Percentiles rank a stretch among this genome's conserved stretches.
Conservation (phyloP, 2,797 vertebrate genomes). For the Coregonus sp. region DNA sequence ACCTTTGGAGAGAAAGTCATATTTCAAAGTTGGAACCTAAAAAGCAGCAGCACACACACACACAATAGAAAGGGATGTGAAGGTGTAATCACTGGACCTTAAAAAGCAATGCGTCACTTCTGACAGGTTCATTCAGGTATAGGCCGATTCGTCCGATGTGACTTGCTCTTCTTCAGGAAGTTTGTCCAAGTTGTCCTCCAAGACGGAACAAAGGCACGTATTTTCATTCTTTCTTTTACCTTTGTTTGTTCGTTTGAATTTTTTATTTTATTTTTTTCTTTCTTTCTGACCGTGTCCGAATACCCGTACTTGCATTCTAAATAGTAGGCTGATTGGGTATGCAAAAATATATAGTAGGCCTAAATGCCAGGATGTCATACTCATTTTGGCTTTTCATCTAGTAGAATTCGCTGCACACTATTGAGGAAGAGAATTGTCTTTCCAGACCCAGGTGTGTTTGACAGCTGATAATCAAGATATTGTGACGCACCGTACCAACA, state of each 20-base stretch:
- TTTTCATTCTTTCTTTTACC: not conserved
- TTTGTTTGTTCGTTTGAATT: not conserved
- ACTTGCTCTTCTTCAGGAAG: constrained; percentile 2
- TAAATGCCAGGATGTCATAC: not conserved
- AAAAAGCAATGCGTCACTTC: constrained; percentile 75
- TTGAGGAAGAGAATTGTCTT: no score
- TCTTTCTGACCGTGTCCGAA: not conserved
- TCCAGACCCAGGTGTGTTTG: no score
- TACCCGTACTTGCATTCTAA: not conserved
- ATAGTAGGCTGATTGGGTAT: not conserved
- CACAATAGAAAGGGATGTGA: constrained; percentile 37
- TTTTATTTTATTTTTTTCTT: not conserved
- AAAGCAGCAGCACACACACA: constrained; percentile 34
- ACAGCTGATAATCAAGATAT: no score
- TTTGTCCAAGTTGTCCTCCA: constrained; percentile 22
- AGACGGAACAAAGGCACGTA: not conserved
- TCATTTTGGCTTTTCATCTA: no score
- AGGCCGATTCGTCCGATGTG: constrained; percentile 53
- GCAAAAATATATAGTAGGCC: not conserved
- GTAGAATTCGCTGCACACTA: no score
- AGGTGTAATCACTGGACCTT: constrained; percentile 72
- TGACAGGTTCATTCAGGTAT: constrained; percentile 80
- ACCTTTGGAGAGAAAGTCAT: constrained; percentile 55
- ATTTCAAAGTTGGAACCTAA: constrained; percentile 54
- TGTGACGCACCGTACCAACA: no score